phyloP scores from a whole-genome alignment of 2,797 vertebrate species.

The Tenualosa ilisha region DNA sequence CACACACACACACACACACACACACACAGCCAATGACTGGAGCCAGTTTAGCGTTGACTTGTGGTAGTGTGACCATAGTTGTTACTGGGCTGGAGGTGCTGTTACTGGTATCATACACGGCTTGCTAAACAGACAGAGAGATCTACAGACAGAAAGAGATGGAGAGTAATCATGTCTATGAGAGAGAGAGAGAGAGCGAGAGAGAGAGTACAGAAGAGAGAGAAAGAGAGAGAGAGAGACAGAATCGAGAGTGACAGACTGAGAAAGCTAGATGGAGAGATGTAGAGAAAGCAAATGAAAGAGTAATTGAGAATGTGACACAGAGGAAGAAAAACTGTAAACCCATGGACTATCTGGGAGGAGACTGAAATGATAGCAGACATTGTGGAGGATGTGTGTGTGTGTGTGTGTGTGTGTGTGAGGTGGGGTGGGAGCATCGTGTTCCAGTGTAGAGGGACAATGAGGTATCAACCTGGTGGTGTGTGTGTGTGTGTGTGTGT shows the following conservation, averaged over 20 bases:
- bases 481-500: background rate
- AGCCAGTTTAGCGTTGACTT: background rate
- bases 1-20: too few species aligned
- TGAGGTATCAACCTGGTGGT: conserved; percentile 7
- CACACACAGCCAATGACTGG: background rate
- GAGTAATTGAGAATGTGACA: too few species aligned
- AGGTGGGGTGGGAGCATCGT: background rate
- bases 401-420: conserved; percentile 6
- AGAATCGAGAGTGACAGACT: background rate
- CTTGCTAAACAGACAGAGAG: background rate
- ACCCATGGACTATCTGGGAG: too few species aligned
- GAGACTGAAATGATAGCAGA: background rate
- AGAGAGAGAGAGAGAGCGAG: too few species aligned
- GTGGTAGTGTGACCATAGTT: background rate
- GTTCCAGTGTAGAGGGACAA: background rate
- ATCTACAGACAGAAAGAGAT: background rate
- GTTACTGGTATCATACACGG: background rate
- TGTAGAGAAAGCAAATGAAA: too few species aligned
- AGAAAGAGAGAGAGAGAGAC: background rate
- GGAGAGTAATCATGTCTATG: background rate
- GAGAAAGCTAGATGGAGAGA: too few species aligned
- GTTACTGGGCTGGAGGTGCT: background rate
- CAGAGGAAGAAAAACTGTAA: too few species aligned
- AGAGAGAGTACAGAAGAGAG: background rate
- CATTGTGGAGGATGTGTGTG: background rate